Conservation (phyloP, 2,888 invertebrate species). For the Chrysodeixis includens region DNA sequence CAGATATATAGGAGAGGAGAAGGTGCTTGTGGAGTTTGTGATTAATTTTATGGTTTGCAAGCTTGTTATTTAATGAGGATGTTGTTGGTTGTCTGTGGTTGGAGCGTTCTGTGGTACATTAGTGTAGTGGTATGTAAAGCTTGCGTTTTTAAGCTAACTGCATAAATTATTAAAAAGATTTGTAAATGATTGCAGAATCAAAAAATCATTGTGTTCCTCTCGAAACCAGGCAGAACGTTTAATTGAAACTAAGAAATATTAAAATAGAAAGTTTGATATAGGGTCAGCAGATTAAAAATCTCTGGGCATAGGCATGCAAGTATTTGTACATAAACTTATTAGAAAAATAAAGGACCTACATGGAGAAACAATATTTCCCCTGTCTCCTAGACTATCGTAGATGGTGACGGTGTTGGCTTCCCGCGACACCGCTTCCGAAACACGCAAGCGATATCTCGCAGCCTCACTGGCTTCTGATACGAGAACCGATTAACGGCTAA, state of each 20-base stretch:
- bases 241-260: too few species aligned
- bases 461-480: slow-evolving; percentile 44
- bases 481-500: slow-evolving; percentile 14
- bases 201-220: too few species aligned
- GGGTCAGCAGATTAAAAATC: too few species aligned
- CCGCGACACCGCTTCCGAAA: slow-evolving; percentile 85
- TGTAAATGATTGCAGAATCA: too few species aligned
- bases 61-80: background rate
- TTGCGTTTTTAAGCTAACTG: too few species aligned
- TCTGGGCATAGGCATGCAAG: too few species aligned
- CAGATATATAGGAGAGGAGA: slow-evolving; percentile 77
- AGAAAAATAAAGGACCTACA: too few species aligned
- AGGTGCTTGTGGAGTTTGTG: slow-evolving; percentile 15
- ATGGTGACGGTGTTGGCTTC: slow-evolving; percentile 82
- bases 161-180: too few species aligned
- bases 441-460: slow-evolving; percentile 55
- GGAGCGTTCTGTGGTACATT: background rate
- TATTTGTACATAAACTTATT: too few species aligned
- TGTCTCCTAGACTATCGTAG: slow-evolving; percentile 64
- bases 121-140: too few species aligned
- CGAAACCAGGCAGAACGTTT: too few species aligned
- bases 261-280: too few species aligned
- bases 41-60: slow-evolving; percentile 15
- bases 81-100: background rate
- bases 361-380: background rate